Conservation (phyloP, 2,888 invertebrate species). For the Ptychoptera contaminata region DNA sequence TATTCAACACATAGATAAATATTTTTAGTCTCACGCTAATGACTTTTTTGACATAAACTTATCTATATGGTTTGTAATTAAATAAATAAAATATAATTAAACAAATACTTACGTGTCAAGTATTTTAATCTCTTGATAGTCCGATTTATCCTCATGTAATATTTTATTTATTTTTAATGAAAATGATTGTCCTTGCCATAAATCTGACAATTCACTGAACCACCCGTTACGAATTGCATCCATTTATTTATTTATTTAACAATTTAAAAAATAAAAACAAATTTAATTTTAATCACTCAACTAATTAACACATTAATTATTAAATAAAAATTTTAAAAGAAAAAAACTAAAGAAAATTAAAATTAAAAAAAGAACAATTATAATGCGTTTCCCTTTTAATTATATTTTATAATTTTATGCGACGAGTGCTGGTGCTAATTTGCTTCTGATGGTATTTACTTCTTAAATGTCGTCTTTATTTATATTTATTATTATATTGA, state of each 20-base stretch:
- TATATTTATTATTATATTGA: too few relatives aligned
- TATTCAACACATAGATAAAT: neutral
- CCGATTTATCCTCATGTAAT: constrained; percentile 60
- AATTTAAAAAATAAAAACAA: too few relatives aligned
- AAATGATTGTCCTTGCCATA: constrained; percentile 84
- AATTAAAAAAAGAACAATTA: too few relatives aligned
- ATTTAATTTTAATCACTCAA: too few relatives aligned
- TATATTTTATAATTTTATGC: too few relatives aligned
- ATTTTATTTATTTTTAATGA: constrained; percentile 71
- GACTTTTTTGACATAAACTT: neutral
- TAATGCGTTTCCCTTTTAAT: too few relatives aligned
- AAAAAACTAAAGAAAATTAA: too few relatives aligned
- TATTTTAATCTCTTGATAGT: constrained; percentile 73
- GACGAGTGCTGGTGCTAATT: too few relatives aligned
- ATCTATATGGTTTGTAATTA: neutral
- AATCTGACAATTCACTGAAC: constrained; percentile 81
- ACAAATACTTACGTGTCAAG: constrained; percentile 50
- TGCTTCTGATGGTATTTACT: too few relatives aligned
- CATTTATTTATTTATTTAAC: constrained; percentile 32
- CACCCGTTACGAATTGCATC: constrained; percentile 62
- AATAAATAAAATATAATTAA: neutral
- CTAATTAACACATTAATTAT: too few relatives aligned
- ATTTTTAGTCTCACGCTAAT: neutral
- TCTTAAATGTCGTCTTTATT: too few relatives aligned
- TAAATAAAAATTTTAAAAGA: too few relatives aligned